Evolutionary conservation across 2,113 vertebrate species (phyloP).

Genomic region (Asarcornis scutulata): DNA sequence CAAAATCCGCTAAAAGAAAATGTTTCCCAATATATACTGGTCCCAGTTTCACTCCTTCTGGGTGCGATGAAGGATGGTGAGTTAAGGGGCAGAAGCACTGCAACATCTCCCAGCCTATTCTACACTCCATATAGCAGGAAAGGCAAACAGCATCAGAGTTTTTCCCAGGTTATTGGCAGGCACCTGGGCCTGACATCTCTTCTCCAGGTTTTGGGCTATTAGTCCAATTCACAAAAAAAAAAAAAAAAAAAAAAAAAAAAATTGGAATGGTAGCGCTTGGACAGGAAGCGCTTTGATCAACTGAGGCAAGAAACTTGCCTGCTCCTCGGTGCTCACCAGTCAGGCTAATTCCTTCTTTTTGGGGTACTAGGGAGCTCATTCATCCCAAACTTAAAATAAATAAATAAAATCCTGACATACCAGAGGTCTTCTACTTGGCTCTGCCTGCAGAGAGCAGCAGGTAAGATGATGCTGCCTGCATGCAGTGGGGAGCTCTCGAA

Average conservation of each 20-base stretch:
- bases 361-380: background rate
- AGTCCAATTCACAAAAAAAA: background rate
- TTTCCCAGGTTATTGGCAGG: background rate
- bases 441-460: background rate
- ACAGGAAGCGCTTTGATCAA: background rate
- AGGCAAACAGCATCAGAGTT: fast-evolving
- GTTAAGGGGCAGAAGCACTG: background rate
- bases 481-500: background rate
- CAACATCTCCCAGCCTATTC: background rate
- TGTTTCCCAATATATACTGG: background rate
- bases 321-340: too few relatives aligned
- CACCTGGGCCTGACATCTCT: fast-evolving
- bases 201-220: background rate
- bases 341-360: too few relatives aligned
- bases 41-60: background rate
- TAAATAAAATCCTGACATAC: background rate
- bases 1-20: background rate
- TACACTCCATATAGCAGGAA: fast-evolving
- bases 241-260: background rate
- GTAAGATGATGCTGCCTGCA: background rate
- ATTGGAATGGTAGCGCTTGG: background rate
- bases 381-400: background rate
- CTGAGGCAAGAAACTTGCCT: background rate
- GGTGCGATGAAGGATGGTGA: background rate
- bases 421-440: background rate